Conservation (phyloP, 2,113 vertebrate genomes). For the Lasiurus cinereus region DNA sequence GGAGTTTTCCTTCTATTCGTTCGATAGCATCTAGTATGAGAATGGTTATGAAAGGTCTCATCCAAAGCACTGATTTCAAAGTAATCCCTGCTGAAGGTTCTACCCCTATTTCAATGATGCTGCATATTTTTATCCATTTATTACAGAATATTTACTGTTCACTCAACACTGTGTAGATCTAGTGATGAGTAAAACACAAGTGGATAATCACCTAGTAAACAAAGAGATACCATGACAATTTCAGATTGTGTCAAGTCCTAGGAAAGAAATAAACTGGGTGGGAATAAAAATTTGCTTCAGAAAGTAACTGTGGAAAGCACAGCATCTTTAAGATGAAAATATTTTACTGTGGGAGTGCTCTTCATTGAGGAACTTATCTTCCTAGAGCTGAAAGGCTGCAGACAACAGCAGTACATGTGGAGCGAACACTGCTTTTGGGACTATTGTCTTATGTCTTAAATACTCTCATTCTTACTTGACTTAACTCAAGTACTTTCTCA, state of each 20-base stretch:
- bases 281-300: not conserved
- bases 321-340: not conserved
- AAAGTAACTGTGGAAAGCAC: not conserved
- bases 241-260: not conserved
- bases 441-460: not conserved
- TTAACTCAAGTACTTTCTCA: not conserved
- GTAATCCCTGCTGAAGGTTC: not conserved
- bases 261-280: not conserved
- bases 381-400: not conserved
- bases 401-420: not conserved
- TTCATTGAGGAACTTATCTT: not conserved
- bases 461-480: not conserved
- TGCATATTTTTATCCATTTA: constrained; percentile 17
- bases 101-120: not conserved
- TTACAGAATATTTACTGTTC: constrained; percentile 19
- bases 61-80: constrained; percentile 10
- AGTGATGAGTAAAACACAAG: not conserved
- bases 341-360: not conserved
- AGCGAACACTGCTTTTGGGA: not conserved
- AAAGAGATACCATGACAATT: not conserved
- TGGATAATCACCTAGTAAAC: not conserved
- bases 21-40: not conserved
- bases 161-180: not conserved
- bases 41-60: not conserved
- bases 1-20: not conserved